Evolutionary conservation across 1,140 invertebrate genomes (phyloP).

Genomic region (Mercenaria mercenaria): DNA sequence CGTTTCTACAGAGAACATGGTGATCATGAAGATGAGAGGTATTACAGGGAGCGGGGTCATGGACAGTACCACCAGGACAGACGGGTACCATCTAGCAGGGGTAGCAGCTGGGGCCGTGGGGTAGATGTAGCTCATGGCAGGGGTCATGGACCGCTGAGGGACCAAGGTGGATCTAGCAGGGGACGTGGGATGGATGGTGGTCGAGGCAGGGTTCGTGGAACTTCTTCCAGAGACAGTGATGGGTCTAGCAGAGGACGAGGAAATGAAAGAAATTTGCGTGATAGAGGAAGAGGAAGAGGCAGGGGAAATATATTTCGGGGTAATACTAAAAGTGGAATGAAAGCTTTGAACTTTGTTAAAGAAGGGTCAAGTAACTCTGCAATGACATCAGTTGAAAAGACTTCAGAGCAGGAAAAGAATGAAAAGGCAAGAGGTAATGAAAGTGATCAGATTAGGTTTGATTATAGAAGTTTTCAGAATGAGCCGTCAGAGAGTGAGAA

Average conservation of each 20-base stretch:
- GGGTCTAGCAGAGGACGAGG: background rate
- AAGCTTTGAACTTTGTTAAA: slow-evolving; percentile 56
- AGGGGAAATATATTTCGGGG: background rate
- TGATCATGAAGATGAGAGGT: background rate
- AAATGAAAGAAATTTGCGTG: background rate
- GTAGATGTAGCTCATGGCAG: background rate
- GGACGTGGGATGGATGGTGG: background rate
- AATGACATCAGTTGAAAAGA: background rate
- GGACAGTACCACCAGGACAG: background rate
- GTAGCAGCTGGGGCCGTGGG: background rate
- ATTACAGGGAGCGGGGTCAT: background rate
- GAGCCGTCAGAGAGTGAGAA: background rate
- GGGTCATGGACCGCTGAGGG: background rate
- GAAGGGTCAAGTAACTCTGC: background rate
- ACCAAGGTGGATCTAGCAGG: background rate
- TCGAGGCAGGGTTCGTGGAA: background rate
- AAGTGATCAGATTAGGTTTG: slow-evolving; percentile 37
- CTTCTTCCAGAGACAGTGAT: background rate
- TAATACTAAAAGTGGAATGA: background rate
- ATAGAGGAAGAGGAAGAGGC: background rate
- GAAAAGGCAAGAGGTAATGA: background rate
- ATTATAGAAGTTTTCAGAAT: slow-evolving; percentile 17
- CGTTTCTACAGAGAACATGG: background rate
- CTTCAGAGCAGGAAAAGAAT: background rate
- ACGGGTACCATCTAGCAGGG: background rate